phyloP scores from a whole-genome alignment of 2,888 invertebrate genomes.

The Mycalesis mineus region DNA sequence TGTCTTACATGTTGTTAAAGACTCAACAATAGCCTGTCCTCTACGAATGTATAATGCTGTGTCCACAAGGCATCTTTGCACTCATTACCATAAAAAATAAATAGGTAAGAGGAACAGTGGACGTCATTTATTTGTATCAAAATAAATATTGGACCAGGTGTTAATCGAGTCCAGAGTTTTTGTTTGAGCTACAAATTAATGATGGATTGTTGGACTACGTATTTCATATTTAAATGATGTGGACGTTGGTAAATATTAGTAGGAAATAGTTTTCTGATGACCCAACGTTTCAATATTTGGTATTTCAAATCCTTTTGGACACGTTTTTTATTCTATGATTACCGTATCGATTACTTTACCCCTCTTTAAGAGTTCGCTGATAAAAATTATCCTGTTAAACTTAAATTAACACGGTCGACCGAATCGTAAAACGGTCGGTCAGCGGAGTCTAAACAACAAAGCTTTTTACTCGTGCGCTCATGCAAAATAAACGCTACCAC shows the following conservation, averaged over 20 bases:
- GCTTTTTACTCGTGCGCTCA: conserved; percentile 59
- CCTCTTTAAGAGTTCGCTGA: conserved; percentile 31
- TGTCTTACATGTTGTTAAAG: conserved; percentile 25
- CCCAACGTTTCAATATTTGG: neutral
- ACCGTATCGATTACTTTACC: conserved; percentile 44
- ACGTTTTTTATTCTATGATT: conserved; percentile 26
- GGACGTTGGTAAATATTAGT: conserved; percentile 43
- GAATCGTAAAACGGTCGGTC: conserved; percentile 63
- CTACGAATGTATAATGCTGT: conserved; percentile 39
- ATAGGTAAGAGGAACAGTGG: conserved; percentile 56
- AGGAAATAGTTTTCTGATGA: conserved; percentile 27
- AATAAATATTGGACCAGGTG: conserved; percentile 76
- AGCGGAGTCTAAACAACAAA: conserved; percentile 52
- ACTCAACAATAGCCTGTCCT: conserved; percentile 23
- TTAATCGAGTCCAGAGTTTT: conserved; percentile 62
- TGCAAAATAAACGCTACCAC: conserved; percentile 64
- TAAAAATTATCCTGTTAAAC: conserved; percentile 68
- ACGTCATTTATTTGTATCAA: conserved; percentile 70
- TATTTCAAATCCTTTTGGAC: neutral
- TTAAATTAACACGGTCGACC: conserved; percentile 56
- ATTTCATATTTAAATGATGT: conserved; percentile 48
- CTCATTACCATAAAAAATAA: conserved; percentile 72
- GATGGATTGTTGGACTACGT: conserved; percentile 58
- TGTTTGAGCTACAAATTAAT: conserved; percentile 56
- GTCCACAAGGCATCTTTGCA: conserved; percentile 55